A percentile compares a stretch with the other conserved stretches of the same genome.
Conservation (phyloP, 2,113 vertebrate genomes). For the Chionodraco myersi region DNA sequence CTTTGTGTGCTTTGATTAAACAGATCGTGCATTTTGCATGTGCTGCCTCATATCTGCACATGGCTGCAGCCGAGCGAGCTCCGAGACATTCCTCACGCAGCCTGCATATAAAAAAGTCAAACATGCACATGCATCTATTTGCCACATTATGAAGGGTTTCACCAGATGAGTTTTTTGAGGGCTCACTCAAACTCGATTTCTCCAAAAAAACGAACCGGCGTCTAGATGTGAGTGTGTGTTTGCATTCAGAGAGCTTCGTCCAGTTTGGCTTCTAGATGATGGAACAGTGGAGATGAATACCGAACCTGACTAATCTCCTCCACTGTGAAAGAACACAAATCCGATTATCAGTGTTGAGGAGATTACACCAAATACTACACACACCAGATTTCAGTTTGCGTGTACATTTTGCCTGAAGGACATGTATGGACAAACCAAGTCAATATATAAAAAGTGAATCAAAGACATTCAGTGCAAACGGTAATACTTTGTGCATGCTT, state of each 20-base stretch:
- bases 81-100: conserved; percentile 13
- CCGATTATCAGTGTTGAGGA: conserved; percentile 36
- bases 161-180: conserved; percentile 23
- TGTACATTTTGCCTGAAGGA: neutral
- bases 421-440: too few relatives aligned
- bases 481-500: too few relatives aligned
- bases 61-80: conserved; percentile 5
- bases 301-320: conserved; percentile 55
- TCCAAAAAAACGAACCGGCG: neutral
- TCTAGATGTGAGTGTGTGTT: conserved; percentile 8
- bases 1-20: conserved; percentile 57
- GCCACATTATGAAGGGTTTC: conserved; percentile 40
- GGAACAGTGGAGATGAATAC: conserved; percentile 58
- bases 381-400: neutral
- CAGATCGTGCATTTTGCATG: conserved; percentile 69
- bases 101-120: conserved; percentile 50
- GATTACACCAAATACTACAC: conserved; percentile 25
- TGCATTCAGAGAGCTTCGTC: conserved; percentile 38
- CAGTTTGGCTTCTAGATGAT: conserved; percentile 27
- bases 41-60: conserved; percentile 20
- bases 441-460: too few relatives aligned
- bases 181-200: conserved; percentile 45
- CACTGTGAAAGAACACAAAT: conserved; percentile 16
- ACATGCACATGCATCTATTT: conserved; percentile 46
- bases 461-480: too few relatives aligned